phyloP scores from a whole-genome alignment of 2,797 vertebrate genomes.

The Syngnathus acus region DNA sequence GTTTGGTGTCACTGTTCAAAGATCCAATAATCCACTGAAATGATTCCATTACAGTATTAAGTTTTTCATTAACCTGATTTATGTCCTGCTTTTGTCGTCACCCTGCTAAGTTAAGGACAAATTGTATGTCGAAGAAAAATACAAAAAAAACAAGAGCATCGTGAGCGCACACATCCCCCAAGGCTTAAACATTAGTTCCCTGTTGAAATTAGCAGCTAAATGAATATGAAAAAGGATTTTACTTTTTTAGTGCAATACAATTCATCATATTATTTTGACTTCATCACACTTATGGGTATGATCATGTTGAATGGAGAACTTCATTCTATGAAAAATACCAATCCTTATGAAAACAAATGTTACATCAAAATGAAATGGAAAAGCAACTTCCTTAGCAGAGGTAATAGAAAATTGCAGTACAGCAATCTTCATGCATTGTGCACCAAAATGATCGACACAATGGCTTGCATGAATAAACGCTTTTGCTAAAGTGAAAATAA shows the following conservation, averaged over 20 bases:
- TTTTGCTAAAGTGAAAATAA: constrained; percentile 12
- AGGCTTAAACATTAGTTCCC: neutral
- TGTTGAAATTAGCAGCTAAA: neutral
- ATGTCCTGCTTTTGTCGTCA: constrained; percentile 42
- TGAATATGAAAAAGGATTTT: neutral
- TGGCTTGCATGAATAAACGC: constrained; percentile 2
- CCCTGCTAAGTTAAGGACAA: constrained; percentile 23
- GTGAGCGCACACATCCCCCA: neutral
- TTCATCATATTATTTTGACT: neutral
- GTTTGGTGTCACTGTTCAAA: constrained; percentile 74
- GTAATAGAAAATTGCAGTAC: neutral
- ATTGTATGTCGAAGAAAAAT: constrained; percentile 10
- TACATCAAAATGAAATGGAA: no score
- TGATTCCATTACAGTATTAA: constrained; percentile 55
- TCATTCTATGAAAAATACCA: no score
- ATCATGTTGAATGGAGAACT: neutral
- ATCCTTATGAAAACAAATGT: no score
- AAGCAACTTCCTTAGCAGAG: neutral
- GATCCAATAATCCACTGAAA: constrained; percentile 59
- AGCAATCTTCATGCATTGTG: constrained; percentile 5
- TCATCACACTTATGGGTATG: neutral
- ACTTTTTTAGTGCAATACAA: neutral
- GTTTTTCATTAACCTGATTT: constrained; percentile 64
- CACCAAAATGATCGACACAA: constrained; percentile 6
- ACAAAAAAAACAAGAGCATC: neutral